A percentile compares a stretch with the other conserved stretches of the same genome.
Evolutionary conservation across 2,797 vertebrate species (phyloP).

Genomic region (Streptopelia turtur): DNA sequence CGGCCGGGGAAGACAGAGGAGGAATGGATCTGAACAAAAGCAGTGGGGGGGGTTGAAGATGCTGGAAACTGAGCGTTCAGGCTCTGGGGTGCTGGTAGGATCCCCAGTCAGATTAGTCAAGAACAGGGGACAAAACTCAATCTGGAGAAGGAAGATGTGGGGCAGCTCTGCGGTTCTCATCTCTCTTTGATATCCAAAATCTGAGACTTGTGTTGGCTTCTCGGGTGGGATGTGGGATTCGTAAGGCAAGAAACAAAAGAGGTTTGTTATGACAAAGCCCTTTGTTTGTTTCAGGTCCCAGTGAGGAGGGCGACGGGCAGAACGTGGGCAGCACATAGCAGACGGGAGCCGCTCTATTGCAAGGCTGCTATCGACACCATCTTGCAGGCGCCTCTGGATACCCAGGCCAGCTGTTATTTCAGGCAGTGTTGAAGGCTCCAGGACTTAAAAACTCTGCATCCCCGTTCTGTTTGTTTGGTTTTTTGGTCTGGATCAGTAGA

Average conservation of each 20-base stretch:
- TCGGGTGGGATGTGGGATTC: neutral
- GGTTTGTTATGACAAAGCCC: neutral
- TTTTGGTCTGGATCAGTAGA: constrained; percentile 76
- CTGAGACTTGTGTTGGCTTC: neutral
- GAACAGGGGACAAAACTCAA: neutral
- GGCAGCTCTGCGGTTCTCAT: neutral
- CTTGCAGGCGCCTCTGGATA: constrained; percentile 84
- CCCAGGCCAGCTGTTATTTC: constrained; percentile 83
- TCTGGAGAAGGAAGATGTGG: neutral
- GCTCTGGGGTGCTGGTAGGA: neutral
- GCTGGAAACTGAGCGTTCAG: neutral
- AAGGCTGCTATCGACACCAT: constrained; percentile 83
- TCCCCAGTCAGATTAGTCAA: neutral
- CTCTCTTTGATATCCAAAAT: neutral
- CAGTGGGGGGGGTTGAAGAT: neutral
- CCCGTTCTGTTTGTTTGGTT: constrained; percentile 83
- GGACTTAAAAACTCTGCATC: constrained; percentile 86
- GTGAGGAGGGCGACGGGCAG: constrained; percentile 88
- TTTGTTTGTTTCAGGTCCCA: constrained; percentile 82
- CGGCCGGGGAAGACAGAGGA: neutral
- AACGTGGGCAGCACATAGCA: constrained; percentile 95
- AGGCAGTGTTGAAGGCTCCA: constrained; percentile 85
- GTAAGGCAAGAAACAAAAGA: neutral
- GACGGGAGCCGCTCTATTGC: constrained; percentile 73
- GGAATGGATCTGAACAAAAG: neutral